Base-by-base conservation (phyloP, 2,797 vertebrate genomes). In the Selene dorsalis region DNA sequence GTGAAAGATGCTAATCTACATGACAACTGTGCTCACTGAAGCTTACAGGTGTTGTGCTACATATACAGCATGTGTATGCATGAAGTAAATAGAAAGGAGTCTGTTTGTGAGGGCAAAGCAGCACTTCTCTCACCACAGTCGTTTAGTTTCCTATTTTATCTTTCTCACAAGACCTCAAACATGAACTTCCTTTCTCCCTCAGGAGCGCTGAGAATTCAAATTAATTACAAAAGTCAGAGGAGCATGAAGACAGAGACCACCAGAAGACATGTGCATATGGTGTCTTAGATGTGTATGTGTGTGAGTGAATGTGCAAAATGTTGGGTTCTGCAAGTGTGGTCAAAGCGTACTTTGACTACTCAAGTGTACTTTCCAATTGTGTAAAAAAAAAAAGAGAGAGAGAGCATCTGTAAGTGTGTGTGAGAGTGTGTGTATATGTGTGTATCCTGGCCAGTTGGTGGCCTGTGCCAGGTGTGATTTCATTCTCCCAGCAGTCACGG, bases 391-490 rank as follows among this genome's bases (percentile, higher is more conserved):
- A 1, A 8, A 52, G 2, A 43, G 63, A 53, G 32, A 7, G 6
- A 18, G 39, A 66, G 30, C 30, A 35, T 45, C 16, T 45, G 43
- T 45, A 17, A 39, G 38, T 85, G 47, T 68, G 64, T 50, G 52
- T 66, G 72, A 69, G 48, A 62, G 47, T 69, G 62, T 72, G 60
- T 59, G 55, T 60, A 56, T 50, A 32, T 75, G 75, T 64, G 43
- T 74, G 62, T 52, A 32, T 53, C 66, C 50, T 30, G 63, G 68
- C 81, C 66, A 80, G 78, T 70, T 74, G 80, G 74, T 12, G 35
- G 59, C 12, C 80, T 68, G 32, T 57, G 82, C 86, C 91, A 93
- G 92, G 91, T 93, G 91, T 87, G 88, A 87, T 88, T 91, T 87
- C 84, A 87, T 88, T 91, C 84, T 87, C 71, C 38, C 77, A 41